A percentile compares a stretch with the other conserved stretches of the same genome.
Conservation (phyloP, 2,797 vertebrate species). For the Arctocebus calabarensis region DNA sequence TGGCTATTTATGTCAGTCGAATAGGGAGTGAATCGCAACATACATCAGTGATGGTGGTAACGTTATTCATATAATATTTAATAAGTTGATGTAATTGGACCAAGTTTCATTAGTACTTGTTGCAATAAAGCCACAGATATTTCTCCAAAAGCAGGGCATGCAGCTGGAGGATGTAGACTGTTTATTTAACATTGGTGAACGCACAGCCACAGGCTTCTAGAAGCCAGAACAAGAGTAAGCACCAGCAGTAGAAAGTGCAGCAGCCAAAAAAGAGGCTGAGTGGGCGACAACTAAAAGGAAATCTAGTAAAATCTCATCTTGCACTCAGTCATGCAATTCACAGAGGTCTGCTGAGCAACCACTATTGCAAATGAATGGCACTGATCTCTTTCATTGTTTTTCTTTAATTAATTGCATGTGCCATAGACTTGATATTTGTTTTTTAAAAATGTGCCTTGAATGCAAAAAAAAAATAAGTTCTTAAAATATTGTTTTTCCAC, state of each 20-base stretch:
- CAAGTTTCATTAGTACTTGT: slow-evolving; percentile 79
- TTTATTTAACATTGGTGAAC: slow-evolving; percentile 67
- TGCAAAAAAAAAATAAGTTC: slow-evolving; percentile 50
- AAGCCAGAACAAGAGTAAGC: slow-evolving; percentile 71
- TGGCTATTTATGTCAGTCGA: slow-evolving; percentile 71
- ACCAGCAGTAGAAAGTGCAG: background rate
- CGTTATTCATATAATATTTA: slow-evolving; percentile 83
- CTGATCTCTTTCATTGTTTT: slow-evolving; percentile 25
- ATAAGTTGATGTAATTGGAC: slow-evolving; percentile 79
- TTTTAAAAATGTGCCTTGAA: slow-evolving; percentile 1
- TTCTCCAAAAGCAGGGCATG: slow-evolving; percentile 76
- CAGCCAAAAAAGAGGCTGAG: slow-evolving; percentile 60
- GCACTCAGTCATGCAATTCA: background rate
- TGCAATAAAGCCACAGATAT: slow-evolving; percentile 77
- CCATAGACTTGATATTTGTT: slow-evolving; percentile 14
- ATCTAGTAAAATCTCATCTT: background rate
- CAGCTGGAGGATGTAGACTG: slow-evolving; percentile 72
- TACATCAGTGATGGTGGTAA: slow-evolving; percentile 56
- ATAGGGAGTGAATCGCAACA: slow-evolving; percentile 44
- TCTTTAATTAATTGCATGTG: slow-evolving; percentile 36
- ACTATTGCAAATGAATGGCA: background rate
- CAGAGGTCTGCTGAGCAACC: background rate
- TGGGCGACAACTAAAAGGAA: background rate
- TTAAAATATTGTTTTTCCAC: background rate
- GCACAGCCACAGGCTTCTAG: slow-evolving; percentile 57